Evolutionary conservation across 2,888 invertebrate genomes (phyloP).

Genomic region (Chrysomela aeneicollis): DNA sequence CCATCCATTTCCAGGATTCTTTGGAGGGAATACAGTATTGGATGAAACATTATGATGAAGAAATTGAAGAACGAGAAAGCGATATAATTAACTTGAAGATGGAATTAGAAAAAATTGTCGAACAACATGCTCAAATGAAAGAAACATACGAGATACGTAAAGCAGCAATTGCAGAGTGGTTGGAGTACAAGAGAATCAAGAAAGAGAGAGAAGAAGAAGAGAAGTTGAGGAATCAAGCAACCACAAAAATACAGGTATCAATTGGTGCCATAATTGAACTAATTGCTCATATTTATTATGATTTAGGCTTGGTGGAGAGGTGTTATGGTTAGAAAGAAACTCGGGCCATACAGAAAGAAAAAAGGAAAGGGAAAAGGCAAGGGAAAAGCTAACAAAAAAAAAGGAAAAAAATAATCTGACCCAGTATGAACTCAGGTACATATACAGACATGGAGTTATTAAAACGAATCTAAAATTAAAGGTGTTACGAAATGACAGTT

Average conservation of each 20-base stretch:
- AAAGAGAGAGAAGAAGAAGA: constrained; percentile 40
- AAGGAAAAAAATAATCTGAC: constrained; percentile 24
- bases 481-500: neutral
- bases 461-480: constrained; percentile 1
- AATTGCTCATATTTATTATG: neutral
- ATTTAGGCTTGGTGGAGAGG: constrained; percentile 54
- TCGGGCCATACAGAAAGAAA: constrained; percentile 48
- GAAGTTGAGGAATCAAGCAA: constrained; percentile 39
- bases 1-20: constrained; percentile 43
- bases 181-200: constrained; percentile 43
- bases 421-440: constrained; percentile 2
- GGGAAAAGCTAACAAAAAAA: constrained; percentile 30
- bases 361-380: constrained; percentile 44
- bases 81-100: constrained; percentile 46
- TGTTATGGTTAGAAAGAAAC: constrained; percentile 47
- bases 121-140: constrained; percentile 38
- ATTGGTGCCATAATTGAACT: neutral
- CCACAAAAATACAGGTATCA: constrained; percentile 49
- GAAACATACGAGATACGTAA: constrained; percentile 42
- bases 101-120: constrained; percentile 45
- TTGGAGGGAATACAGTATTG: constrained; percentile 51
- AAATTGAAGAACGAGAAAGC: constrained; percentile 48
- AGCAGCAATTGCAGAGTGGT: constrained; percentile 49
- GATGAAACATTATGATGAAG: constrained; percentile 54
- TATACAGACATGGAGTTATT: neutral